Conservation (phyloP, 2,888 invertebrate genomes). For the Lasioglossum zephyrum region DNA sequence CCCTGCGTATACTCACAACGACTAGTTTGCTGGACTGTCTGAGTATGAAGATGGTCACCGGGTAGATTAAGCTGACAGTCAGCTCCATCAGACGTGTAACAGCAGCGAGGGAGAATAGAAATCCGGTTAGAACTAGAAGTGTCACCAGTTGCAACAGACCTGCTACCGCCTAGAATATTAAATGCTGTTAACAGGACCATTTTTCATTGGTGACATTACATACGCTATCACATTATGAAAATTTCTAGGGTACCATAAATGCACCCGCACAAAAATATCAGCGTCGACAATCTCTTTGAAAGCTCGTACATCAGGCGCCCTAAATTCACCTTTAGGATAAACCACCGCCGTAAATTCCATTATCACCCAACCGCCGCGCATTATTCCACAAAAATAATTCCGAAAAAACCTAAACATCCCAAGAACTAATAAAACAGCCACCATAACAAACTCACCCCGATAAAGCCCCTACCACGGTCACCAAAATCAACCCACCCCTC, state of each 20-base stretch:
- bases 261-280: not conserved
- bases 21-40: conserved; percentile 67
- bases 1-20: conserved; percentile 72
- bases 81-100: conserved; percentile 73
- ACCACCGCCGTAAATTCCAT: not conserved
- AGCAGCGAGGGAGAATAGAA: conserved; percentile 71
- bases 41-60: conserved; percentile 68
- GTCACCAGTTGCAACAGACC: conserved; percentile 38
- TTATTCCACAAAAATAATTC: not conserved
- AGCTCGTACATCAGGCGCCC: not conserved
- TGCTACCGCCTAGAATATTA: conserved; percentile 36
- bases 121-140: conserved; percentile 72
- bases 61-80: conserved; percentile 65
- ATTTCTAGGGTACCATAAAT: not conserved
- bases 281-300: not conserved
- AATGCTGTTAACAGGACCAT: not conserved
- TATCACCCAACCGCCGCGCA: not conserved
- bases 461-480: not conserved
- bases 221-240: not conserved
- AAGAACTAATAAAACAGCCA: not conserved
- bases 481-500: not conserved
- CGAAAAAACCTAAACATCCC: not conserved
- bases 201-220: not conserved
- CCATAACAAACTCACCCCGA: not conserved
- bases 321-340: not conserved